phyloP scores from a whole-genome alignment of 2,113 vertebrate species.

The Pollimyrus isidori region DNA sequence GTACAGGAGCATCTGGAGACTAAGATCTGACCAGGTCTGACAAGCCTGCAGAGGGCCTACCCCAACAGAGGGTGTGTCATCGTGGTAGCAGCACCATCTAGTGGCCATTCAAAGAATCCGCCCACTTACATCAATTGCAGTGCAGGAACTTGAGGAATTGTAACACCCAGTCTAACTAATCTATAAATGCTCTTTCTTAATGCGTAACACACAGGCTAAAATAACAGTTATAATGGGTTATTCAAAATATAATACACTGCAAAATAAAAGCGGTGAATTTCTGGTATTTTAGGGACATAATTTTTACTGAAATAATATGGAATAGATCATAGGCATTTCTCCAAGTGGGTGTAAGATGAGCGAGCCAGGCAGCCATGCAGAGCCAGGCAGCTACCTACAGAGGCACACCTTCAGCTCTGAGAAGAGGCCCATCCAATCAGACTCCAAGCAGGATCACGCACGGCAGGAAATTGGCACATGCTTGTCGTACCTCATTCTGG shows the following conservation, averaged over 20 bases:
- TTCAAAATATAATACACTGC: background rate
- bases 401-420: background rate
- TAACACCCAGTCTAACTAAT: background rate
- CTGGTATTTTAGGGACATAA: background rate
- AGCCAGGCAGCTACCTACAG: background rate
- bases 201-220: background rate
- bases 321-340: background rate
- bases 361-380: background rate
- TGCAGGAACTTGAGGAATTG: background rate
- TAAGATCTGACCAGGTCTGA: background rate
- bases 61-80: background rate
- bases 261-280: background rate
- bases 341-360: background rate
- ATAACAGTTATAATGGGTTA: background rate
- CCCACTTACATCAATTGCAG: background rate
- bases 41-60: background rate
- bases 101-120: background rate
- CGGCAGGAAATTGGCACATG: background rate
- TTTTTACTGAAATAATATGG: background rate
- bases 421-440: background rate
- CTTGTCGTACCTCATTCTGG: background rate
- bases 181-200: background rate
- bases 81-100: background rate
- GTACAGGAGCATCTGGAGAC: too few relatives aligned
- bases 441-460: background rate